phyloP scores from a whole-genome alignment of 2,797 vertebrate genomes.

The Calcarius lapponicus region DNA sequence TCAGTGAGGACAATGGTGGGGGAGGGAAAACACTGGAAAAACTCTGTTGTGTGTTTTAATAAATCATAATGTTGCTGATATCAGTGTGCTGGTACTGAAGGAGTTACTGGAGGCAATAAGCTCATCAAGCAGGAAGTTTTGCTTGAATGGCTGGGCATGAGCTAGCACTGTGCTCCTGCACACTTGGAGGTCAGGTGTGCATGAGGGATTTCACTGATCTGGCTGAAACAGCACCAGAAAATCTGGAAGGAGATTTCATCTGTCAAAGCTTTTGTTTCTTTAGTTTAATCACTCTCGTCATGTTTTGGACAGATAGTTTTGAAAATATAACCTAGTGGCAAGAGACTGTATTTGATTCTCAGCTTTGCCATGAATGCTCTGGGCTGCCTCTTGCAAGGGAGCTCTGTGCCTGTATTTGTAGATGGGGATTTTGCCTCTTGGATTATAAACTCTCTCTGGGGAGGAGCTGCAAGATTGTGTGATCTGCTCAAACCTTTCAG shows the following conservation, averaged over 20 bases:
- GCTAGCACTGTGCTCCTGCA: rapidly evolving
- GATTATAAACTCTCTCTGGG: background rate
- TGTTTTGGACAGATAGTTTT: background rate
- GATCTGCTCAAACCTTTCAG: background rate
- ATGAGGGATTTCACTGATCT: background rate
- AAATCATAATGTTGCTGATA: background rate
- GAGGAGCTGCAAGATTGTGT: background rate
- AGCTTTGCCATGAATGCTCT: background rate
- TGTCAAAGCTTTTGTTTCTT: background rate
- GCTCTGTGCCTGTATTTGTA: background rate
- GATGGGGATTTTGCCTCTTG: background rate
- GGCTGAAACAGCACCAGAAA: background rate
- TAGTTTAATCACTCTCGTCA: background rate
- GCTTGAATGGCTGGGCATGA: background rate
- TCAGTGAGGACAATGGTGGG: background rate
- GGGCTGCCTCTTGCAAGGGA: background rate
- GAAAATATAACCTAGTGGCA: background rate
- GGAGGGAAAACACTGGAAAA: background rate
- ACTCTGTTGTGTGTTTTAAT: background rate
- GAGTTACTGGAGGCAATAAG: background rate
- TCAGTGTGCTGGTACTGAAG: background rate
- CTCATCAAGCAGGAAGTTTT: constrained; percentile 1
- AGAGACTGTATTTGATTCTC: background rate
- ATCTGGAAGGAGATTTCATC: background rate
- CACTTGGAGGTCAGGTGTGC: background rate